A percentile compares a stretch with the other conserved stretches of the same genome.
Evolutionary conservation across 2,888 invertebrate species (phyloP).

Genomic region (Agrochola macilenta): DNA sequence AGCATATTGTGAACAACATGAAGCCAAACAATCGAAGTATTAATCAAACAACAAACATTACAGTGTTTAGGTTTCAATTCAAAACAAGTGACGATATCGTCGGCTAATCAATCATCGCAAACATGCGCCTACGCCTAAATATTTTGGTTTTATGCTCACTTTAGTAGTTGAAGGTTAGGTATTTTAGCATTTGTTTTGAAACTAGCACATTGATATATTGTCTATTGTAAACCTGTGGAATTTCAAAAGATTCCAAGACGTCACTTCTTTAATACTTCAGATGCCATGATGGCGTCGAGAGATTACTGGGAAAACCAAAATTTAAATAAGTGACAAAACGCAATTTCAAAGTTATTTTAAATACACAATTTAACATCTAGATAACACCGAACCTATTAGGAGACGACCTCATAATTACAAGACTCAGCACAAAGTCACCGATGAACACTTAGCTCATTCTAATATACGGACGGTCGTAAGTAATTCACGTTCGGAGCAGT

Average conservation of each 20-base stretch:
- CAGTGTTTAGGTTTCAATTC: conserved; percentile 48
- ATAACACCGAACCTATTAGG: conserved; percentile 4
- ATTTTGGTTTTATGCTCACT: conserved; percentile 40
- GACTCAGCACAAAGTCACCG: conserved; percentile 14
- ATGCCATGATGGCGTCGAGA: not conserved
- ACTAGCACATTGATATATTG: conserved; percentile 8
- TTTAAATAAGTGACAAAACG: conserved; percentile 3
- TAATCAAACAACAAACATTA: conserved; percentile 53
- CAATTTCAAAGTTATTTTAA: conserved; percentile 4
- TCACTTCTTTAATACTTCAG: conserved; percentile 7
- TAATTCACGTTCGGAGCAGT: conserved; percentile 45
- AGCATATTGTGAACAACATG: conserved; percentile 5
- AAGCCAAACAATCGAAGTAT: conserved; percentile 40
- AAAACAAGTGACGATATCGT: conserved; percentile 63
- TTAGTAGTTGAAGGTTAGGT: conserved; percentile 46
- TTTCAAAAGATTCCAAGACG: not conserved
- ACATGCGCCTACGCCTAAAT: conserved; percentile 60
- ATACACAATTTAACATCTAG: conserved; percentile 4
- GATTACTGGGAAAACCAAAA: not conserved
- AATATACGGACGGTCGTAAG: conserved; percentile 41
- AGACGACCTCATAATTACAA: conserved; percentile 1
- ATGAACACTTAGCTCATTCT: conserved; percentile 34
- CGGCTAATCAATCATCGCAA: conserved; percentile 61
- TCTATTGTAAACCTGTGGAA: conserved; percentile 7
- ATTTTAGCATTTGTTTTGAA: conserved; percentile 49